These are phyloP conservation scores for Zosterops hypoxanthus DNA, from an alignment of 2,113 vertebrate genomes.

Conservation along the genomic window DNA sequence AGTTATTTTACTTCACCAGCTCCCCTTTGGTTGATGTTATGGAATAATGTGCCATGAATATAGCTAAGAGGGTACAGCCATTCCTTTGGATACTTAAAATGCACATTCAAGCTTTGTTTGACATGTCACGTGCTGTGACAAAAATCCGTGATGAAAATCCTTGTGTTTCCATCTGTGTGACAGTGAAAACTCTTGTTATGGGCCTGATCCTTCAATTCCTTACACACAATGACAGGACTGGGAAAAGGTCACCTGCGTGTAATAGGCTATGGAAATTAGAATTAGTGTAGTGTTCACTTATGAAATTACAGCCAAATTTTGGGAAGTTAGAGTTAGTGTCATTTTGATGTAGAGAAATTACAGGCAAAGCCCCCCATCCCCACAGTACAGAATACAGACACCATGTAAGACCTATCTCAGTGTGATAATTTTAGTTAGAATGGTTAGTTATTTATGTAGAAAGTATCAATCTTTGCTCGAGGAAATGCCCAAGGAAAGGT, in stretches of 20 bases:
- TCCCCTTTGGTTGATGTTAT: conserved; percentile 4
- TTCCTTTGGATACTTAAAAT: not conserved
- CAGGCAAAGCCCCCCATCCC: not conserved
- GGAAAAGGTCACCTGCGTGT: not conserved
- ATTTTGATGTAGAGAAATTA: not conserved
- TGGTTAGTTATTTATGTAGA: not conserved
- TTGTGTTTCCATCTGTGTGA: not conserved
- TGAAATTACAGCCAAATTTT: not conserved
- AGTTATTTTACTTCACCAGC: conserved; percentile 18
- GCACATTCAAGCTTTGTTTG: not conserved
- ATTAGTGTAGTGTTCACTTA: not conserved
- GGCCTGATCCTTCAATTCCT: not conserved
- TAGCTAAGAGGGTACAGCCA: not conserved
- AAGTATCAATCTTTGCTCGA: not conserved
- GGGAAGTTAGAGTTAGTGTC: not conserved
- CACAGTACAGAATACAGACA: not conserved
- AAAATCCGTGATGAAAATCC: conserved; percentile 9
- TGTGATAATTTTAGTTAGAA: not conserved
- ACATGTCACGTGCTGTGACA: conserved; percentile 5
- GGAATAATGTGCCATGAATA: not conserved
- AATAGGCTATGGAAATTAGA: not conserved
- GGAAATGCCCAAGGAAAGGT: not conserved
- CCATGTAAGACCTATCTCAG: not conserved
- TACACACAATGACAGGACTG: not conserved
- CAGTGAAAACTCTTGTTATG: not conserved